Percentiles rank a stretch among this genome's conserved stretches.
Conservation (phyloP, 1,140 invertebrate species). For the Cyclina sinensis region DNA sequence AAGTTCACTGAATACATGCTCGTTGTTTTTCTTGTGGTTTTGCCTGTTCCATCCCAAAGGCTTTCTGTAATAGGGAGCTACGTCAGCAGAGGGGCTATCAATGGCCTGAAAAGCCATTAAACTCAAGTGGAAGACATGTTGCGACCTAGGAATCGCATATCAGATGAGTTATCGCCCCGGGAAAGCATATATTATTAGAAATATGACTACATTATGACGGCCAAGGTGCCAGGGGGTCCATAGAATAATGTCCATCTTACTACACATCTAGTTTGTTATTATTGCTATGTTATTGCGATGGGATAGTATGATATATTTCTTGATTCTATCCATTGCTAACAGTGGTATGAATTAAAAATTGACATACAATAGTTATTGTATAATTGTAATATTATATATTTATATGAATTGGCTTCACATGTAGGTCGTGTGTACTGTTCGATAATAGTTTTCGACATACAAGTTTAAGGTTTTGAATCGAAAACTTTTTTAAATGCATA, state of each 20-base stretch:
- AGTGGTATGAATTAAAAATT: too few species aligned
- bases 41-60: neutral
- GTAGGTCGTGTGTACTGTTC: too few species aligned
- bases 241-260: slow-evolving; percentile 28
- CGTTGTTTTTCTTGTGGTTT: slow-evolving; percentile 3
- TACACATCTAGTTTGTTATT: neutral
- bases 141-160: neutral
- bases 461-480: too few species aligned
- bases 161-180: slow-evolving; percentile 18
- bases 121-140: slow-evolving; percentile 22
- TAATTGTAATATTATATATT: too few species aligned
- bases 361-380: neutral
- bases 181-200: slow-evolving; percentile 19
- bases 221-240: neutral
- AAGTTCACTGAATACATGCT: too few species aligned
- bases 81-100: neutral
- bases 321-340: too few species aligned
- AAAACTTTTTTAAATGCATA: too few species aligned
- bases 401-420: too few species aligned
- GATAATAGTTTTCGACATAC: too few species aligned
- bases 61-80: neutral
- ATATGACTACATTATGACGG: slow-evolving; percentile 29
- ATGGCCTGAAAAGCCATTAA: slow-evolving; percentile 1
- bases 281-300: neutral
- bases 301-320: slow-evolving; percentile 22